Conservation (phyloP, 2,888 invertebrate genomes). For the Euphydryas editha region DNA sequence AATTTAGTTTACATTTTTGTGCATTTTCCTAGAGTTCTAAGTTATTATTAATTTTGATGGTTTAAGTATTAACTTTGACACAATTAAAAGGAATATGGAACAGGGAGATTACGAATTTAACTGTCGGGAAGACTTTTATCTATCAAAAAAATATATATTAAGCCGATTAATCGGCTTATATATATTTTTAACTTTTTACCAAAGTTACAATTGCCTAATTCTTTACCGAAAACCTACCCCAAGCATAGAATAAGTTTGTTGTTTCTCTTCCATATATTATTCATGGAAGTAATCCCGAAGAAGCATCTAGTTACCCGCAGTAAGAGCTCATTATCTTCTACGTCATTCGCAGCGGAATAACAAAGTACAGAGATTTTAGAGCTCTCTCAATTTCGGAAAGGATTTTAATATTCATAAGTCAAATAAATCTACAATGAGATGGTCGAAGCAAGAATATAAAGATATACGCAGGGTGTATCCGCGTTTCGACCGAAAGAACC, state of each 20-base stretch:
- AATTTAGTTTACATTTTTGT: too few species aligned
- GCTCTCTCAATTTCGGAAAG: constrained; percentile 59
- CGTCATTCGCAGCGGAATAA: constrained; percentile 54
- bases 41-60: too few species aligned
- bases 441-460: constrained; percentile 25
- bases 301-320: constrained; percentile 55
- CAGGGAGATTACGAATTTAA: too few species aligned
- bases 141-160: too few species aligned
- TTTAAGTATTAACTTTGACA: too few species aligned
- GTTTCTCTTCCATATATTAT: constrained; percentile 34
- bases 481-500: background rate
- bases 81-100: too few species aligned
- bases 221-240: constrained; percentile 8
- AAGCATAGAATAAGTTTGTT: constrained; percentile 3
- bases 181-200: too few species aligned
- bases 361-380: constrained; percentile 62
- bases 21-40: too few species aligned
- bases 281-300: constrained; percentile 42
- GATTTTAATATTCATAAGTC: constrained; percentile 67
- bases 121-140: too few species aligned
- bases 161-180: too few species aligned
- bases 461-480: constrained; percentile 6
- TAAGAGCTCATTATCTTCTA: constrained; percentile 51
- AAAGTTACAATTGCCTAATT: background rate
- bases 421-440: constrained; percentile 54